A percentile compares a stretch with the other conserved stretches of the same genome.
Conservation (phyloP, 2,113 vertebrate genomes). For the Platysteira castanea region DNA sequence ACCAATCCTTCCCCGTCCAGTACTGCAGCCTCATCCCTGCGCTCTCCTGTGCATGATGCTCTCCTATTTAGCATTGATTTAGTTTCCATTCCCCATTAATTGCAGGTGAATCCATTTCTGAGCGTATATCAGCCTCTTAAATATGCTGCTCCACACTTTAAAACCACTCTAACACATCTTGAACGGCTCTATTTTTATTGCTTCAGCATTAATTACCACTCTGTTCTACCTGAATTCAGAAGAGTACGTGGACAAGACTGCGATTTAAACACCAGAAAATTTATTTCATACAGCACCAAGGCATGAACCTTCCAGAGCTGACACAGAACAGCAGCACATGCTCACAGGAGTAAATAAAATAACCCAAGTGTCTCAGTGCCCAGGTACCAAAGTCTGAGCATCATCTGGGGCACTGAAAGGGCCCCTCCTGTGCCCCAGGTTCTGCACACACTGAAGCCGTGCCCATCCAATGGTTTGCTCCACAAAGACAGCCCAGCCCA, state of each 20-base stretch:
- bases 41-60: not conserved
- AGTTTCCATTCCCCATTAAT: conserved; percentile 15
- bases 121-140: not conserved
- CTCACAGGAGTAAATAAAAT: not conserved
- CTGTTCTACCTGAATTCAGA: not conserved
- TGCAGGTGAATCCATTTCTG: conserved; percentile 21
- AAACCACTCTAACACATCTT: not conserved
- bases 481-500: not conserved
- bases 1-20: not conserved
- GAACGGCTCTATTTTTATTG: not conserved
- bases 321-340: not conserved
- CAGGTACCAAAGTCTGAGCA: not conserved
- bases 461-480: not conserved
- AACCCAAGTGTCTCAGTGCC: not conserved
- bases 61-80: conserved; percentile 49
- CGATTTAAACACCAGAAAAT: not conserved
- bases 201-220: not conserved
- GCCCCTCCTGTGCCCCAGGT: not conserved
- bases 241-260: not conserved
- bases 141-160: not conserved
- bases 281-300: not conserved
- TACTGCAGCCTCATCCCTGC: not conserved
- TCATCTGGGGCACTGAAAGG: fast-evolving
- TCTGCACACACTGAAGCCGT: not conserved
- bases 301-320: not conserved